Evolutionary conservation across 1,140 invertebrate species (phyloP).

Genomic region (Pseudomyrmex sp.): DNA sequence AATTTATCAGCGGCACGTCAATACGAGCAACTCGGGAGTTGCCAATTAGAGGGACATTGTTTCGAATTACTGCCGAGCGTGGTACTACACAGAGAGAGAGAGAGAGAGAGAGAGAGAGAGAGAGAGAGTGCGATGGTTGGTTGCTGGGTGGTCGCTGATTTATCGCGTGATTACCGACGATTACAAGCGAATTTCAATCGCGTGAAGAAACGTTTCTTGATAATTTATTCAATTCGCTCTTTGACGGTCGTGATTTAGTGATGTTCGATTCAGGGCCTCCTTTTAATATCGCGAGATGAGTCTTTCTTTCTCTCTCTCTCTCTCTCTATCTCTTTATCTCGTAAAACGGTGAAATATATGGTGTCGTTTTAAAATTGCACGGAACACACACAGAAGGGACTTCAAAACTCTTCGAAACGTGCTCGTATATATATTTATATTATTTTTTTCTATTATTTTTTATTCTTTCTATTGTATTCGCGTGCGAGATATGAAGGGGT

Average conservation of each 20-base stretch:
- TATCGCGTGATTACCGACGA: slow-evolving; percentile 33
- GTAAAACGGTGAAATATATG: background rate
- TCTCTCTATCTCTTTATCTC: too few relatives aligned
- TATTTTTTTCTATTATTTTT: too few relatives aligned
- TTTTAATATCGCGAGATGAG: background rate
- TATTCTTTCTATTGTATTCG: too few relatives aligned
- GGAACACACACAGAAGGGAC: too few relatives aligned
- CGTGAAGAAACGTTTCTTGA: background rate
- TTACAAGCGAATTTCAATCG: slow-evolving; percentile 29
- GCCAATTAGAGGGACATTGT: slow-evolving; percentile 61
- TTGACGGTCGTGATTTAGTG: background rate
- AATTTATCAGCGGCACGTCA: slow-evolving; percentile 44
- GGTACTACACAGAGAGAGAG: too few relatives aligned
- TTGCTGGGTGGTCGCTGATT: slow-evolving; percentile 11
- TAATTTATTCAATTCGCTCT: slow-evolving; percentile 9
- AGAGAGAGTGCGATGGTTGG: background rate
- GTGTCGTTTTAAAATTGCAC: background rate
- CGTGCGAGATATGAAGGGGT: too few relatives aligned
- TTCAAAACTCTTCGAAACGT: too few relatives aligned
- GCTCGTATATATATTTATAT: too few relatives aligned
- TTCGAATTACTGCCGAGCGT: slow-evolving; percentile 34
- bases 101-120: too few relatives aligned
- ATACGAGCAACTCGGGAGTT: slow-evolving; percentile 26
- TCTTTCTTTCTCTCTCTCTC: too few relatives aligned
- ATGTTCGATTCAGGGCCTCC: background rate